Percentiles rank a stretch among this genome's conserved stretches.
Evolutionary conservation across 2,888 invertebrate species (phyloP).

Genomic region (Tillus elongatus): DNA sequence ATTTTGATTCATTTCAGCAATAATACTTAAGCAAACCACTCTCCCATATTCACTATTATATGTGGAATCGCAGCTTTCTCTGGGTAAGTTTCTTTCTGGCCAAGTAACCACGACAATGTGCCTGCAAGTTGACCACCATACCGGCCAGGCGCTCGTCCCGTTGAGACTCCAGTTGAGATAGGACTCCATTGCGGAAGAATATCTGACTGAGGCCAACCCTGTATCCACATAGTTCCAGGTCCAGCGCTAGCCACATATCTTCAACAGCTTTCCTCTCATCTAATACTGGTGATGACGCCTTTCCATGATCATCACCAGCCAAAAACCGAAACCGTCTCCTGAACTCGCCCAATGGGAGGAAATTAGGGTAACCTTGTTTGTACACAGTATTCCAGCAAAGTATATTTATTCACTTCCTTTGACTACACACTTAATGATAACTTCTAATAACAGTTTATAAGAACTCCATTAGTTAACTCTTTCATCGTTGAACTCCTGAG

Average conservation of each 20-base stretch:
- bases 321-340: constrained; percentile 68
- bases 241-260: constrained; percentile 72
- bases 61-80: constrained; percentile 55
- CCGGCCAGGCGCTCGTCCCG: constrained; percentile 85
- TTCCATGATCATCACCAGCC: constrained; percentile 41
- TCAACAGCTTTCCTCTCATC: constrained; percentile 64
- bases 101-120: constrained; percentile 79
- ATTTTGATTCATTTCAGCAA: too few relatives aligned
- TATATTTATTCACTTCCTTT: too few relatives aligned
- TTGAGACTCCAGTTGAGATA: constrained; percentile 80
- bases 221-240: constrained; percentile 77
- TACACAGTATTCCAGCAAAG: too few relatives aligned
- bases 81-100: constrained; percentile 63
- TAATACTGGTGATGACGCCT: constrained; percentile 38
- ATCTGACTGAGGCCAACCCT: constrained; percentile 90
- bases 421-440: too few relatives aligned
- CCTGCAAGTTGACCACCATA: constrained; percentile 77
- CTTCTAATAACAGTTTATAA: too few relatives aligned
- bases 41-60: too few relatives aligned
- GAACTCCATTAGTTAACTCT: too few relatives aligned
- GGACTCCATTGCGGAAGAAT: constrained; percentile 85
- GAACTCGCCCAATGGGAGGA: constrained; percentile 82
- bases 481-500: too few relatives aligned
- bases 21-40: too few relatives aligned
- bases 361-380: constrained; percentile 90